Evolutionary conservation across 2,113 vertebrate genomes (phyloP), one percentile per base, ranked within the genome.

Genomic region (Thryonomys swinderianus): DNA sequence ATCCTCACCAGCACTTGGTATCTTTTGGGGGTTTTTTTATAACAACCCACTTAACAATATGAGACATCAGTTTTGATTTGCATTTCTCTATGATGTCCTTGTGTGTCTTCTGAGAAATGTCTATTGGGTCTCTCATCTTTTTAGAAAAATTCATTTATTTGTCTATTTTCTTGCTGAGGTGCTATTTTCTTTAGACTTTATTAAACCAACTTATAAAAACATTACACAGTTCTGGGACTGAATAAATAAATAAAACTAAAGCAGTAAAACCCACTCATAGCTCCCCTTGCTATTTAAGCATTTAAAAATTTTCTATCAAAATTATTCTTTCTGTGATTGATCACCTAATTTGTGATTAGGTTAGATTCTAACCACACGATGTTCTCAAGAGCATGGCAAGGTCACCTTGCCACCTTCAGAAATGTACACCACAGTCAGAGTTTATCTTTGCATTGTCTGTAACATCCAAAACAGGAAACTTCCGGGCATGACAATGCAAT

Each of bases 241-340:
- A 79, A 51, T 57, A 27, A 74, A 42, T 40, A 59, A 66, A 23
- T 40, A 25, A 88, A 67, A 45, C 32, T 55, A 67, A 45, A 53
- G 20, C 30, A 79, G 16, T 21, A 73, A 45, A n/a, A 64, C 20
- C 53, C 3, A 59, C 40, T 42, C 71, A 32, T 16, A 12, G 67
- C 76, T 84, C 80, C 27, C 32, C 34, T 7, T n/a, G 59, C 45
- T 64, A 57, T 57, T 69, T 90, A 66, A 59, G 64, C 55, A 23
- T n/a, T 48, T 25, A 69, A 74, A 74, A 17, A n/a, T 53, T 90
- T 61, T 62, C 67, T 92, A 61, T 92, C 34, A 86, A 91, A 59
- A 42, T 55, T 93, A 37, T 69, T 93, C 11, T 64, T 86, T 69
- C 48, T 89, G 40, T 18, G 78, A 16, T 17, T 78, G 32, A 88